Evolutionary conservation across 2,797 vertebrate genomes (phyloP), one percentile per base, ranked within the genome.

Genomic region (Coregonus sp.): DNA sequence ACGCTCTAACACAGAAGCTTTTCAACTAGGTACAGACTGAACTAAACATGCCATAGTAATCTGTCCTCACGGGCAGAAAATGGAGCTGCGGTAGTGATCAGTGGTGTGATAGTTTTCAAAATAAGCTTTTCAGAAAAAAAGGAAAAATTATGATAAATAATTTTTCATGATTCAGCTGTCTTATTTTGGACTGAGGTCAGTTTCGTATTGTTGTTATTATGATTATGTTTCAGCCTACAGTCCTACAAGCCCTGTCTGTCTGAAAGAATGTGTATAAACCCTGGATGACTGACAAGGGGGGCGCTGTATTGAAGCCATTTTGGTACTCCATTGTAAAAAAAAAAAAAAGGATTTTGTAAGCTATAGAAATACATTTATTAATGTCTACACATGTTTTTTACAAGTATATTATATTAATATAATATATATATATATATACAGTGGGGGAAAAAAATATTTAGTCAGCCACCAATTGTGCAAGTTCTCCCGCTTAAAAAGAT

Each of bases 41-140:
- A 9, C 56, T 59, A 81, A 78, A 56, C 54, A 63, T 66, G 59
- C 73, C 78, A 11, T 56, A 47, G 59, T 65, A 77, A 82, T 87
- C 89, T 89, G 82, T 74, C 85, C 84, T 25, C 37, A 72, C 18
- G 0, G 67, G 80, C 77, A 83, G 78, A 78, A 69, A 18, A 40
- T 6, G 4, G 66, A 73, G 74, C 6, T 72, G 7, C 73, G 14
- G 25, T 12, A 50, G 76, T 73, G 33, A 76, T 51, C 78, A 70
- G 78, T 15, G 35, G 65, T 63, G 74, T 66, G 83, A 74, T 83
- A 83, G 52, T 86, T 91, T 91, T 88, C 83, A 85, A 67, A 86
- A 35, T 85, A 80, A 80, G 82, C 80, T 89, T 88, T 92, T 88
- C 82, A 88, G 82, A 89, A 86, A 88, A 89, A 52, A 52, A 67